A percentile compares a stretch with the other conserved stretches of the same genome.
Conservation (phyloP, 2,888 invertebrate genomes). For the Eurois occulta region DNA sequence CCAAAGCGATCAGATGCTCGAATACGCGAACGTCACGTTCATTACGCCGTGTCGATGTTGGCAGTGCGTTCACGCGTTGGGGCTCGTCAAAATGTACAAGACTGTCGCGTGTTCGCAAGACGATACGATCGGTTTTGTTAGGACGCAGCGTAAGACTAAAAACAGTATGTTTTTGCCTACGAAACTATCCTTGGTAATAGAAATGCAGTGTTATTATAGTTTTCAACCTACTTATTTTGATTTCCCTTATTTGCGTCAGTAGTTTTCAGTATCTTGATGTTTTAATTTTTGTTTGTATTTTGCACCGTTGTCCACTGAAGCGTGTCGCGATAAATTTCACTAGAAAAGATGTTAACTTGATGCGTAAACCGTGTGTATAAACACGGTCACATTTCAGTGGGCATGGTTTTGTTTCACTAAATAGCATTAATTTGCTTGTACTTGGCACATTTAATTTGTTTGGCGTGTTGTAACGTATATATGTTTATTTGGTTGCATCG, state of each 20-base stretch:
- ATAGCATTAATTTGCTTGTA: constrained; percentile 64
- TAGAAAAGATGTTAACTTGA: constrained; percentile 28
- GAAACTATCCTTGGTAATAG: constrained; percentile 29
- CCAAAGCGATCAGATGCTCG: not conserved
- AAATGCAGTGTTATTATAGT: constrained; percentile 15
- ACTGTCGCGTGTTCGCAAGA: not conserved
- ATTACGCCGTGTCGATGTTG: not conserved
- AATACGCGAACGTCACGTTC: not conserved
- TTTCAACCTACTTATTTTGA: constrained; percentile 22
- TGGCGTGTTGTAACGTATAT: constrained; percentile 85
- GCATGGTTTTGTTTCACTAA: constrained; percentile 45
- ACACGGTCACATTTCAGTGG: constrained; percentile 44
- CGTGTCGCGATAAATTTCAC: constrained; percentile 38
- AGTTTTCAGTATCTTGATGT: constrained; percentile 44
- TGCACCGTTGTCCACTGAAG: constrained; percentile 54
- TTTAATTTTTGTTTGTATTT: constrained; percentile 47
- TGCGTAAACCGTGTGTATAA: constrained; percentile 20
- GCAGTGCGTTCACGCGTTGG: not conserved
- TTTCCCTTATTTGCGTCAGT: constrained; percentile 38
- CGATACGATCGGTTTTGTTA: not conserved
- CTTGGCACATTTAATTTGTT: constrained; percentile 72
- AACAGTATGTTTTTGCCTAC: constrained; percentile 35
- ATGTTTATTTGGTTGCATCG: constrained; percentile 88
- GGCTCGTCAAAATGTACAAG: not conserved
- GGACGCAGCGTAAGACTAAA: constrained; percentile 20